Evolutionary conservation across 2,113 vertebrate species (phyloP), one percentile per base, ranked within the genome.

Genomic region (Ifrita kowaldi): DNA sequence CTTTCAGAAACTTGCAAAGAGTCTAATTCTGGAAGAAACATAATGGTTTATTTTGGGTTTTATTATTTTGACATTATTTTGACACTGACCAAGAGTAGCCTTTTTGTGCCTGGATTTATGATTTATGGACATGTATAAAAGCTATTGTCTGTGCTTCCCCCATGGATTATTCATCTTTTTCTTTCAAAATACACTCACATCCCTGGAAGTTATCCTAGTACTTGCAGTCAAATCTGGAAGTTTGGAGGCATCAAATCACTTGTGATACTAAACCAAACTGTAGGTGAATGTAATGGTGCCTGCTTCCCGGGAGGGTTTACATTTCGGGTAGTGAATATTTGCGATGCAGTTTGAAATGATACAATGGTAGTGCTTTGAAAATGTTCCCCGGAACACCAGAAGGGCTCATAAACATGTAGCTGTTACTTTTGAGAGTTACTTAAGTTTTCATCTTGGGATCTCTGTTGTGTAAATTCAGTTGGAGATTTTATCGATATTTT

Each of bases 341-440:
- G 60, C 88, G 71, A 84, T 90, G 44, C 67, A 30, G 22, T 94
- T 79, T 84, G 69, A 93, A 83, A 68, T 88, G 59, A 47, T 88
- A 27, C 67, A 53, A 20, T 74, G 47, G n/a, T 32, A 87, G 73
- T 91, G 39, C 63, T 94, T 97, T 91, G 87, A 89, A 95, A 95
- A 81, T 81, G 76, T 79, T 93, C 74, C 87, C 63, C 41, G 41
- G 80, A 89, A 93, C 46, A 32, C 24, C 30, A 18, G 67, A 87
- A 89, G 35, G 50, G 35, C 53, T 90, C 65, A 50, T 75, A 96
- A 95, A 92, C 23, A 37, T 11, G 7, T 33, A 78, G 35, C n/a
- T 84, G 30, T 60, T 93, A 7, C 56, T 75, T 68, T 23, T 76
- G 65, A 79, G 69, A 89, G 74, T 92, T 90, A 69, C 46, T 79